These are phyloP conservation scores for Dolichomitus sp. DNA, from an alignment of 2,888 invertebrate genomes.

Conservation along the genomic window DNA sequence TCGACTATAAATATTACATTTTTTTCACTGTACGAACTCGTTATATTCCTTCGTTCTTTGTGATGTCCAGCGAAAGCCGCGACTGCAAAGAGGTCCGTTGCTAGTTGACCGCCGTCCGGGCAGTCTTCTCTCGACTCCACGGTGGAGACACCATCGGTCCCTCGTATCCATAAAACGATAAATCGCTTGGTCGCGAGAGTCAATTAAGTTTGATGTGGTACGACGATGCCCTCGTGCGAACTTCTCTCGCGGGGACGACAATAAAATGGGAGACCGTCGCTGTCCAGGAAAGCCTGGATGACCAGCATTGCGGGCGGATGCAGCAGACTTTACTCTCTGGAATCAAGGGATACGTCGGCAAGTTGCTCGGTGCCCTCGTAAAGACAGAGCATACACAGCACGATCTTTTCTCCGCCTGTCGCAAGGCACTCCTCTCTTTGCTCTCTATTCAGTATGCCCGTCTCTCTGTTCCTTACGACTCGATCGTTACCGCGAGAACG, in stretches of 20 bases:
- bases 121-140: conserved; percentile 7
- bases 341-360: conserved; percentile 54
- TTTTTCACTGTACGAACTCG: neutral
- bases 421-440: conserved; percentile 31
- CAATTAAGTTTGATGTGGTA: conserved; percentile 76
- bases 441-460: conserved; percentile 58
- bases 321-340: conserved; percentile 48
- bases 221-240: conserved; percentile 51
- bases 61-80: neutral
- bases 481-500: conserved; percentile 46
- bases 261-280: conserved; percentile 59
- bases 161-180: conserved; percentile 68
- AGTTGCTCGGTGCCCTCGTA: conserved; percentile 46
- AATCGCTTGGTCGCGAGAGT: conserved; percentile 71
- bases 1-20: conserved; percentile 4
- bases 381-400: conserved; percentile 61
- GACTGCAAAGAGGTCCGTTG: neutral
- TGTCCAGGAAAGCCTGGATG: conserved; percentile 36
- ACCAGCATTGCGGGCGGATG: neutral
- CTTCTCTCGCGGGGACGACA: conserved; percentile 47
- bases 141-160: conserved; percentile 11
- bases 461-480: conserved; percentile 39
- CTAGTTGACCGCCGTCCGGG: conserved; percentile 21
- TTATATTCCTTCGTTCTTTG: neutral
- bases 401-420: conserved; percentile 17